Evolutionary conservation across 1,140 invertebrate genomes (phyloP).

Genomic region (Brachionus rotundiformis): DNA sequence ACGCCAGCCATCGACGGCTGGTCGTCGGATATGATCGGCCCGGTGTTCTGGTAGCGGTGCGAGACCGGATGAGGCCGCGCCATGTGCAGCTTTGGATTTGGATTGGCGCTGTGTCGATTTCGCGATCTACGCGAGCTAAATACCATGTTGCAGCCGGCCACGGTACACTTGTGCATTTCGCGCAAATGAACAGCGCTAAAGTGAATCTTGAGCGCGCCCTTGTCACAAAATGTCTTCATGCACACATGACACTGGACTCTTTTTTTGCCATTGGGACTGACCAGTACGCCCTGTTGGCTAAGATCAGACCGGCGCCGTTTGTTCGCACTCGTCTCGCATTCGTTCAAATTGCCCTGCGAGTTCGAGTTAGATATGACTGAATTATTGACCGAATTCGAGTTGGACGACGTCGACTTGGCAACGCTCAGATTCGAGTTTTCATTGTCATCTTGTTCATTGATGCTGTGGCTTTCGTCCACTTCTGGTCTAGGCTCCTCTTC

Average conservation of each 20-base stretch:
- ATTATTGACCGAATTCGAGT: slow-evolving; percentile 19
- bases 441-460: background rate
- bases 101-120: slow-evolving; percentile 94
- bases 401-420: slow-evolving; percentile 7
- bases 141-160: slow-evolving; percentile 98
- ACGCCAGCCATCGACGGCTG: slow-evolving; percentile 51
- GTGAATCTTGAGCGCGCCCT: slow-evolving; percentile 97
- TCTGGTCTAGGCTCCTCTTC: too few species aligned
- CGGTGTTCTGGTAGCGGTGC: slow-evolving; percentile 49
- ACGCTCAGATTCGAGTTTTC: slow-evolving; percentile 19
- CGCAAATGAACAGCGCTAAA: slow-evolving; percentile 96
- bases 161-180: slow-evolving; percentile 99
- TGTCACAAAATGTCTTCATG: slow-evolving; percentile 98
- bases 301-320: slow-evolving; percentile 27
- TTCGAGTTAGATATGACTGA: background rate
- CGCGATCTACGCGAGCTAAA: slow-evolving; percentile 92
- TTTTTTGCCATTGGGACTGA: slow-evolving; percentile 68
- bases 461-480: background rate
- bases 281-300: slow-evolving; percentile 46
- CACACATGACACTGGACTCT: slow-evolving; percentile 97
- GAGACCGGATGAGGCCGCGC: slow-evolving; percentile 64
- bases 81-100: slow-evolving; percentile 94
- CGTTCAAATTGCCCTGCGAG: background rate
- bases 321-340: background rate
- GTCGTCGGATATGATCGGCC: slow-evolving; percentile 38